Conservation (phyloP, 2,113 vertebrate species). For the Psophia crepitans region DNA sequence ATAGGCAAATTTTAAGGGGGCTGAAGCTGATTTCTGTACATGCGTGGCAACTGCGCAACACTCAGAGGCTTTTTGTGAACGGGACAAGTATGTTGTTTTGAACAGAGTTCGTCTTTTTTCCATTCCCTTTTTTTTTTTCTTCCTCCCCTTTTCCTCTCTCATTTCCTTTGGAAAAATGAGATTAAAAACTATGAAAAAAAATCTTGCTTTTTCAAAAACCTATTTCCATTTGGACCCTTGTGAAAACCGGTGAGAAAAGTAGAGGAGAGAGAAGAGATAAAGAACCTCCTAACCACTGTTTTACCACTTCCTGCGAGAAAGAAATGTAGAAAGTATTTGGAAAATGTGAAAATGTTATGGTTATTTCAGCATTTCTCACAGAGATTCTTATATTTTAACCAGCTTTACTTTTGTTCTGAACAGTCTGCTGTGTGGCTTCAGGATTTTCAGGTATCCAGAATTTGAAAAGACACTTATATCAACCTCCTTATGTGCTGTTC, state of each 20-base stretch:
- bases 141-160: neutral
- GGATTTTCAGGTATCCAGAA: neutral
- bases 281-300: neutral
- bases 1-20: neutral
- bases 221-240: neutral
- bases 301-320: neutral
- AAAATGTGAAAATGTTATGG: neutral
- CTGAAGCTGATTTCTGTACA: neutral
- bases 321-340: neutral
- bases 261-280: neutral
- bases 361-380: neutral
- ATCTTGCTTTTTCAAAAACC: rapidly evolving
- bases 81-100: neutral
- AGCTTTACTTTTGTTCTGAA: neutral
- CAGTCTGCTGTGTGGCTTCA: neutral
- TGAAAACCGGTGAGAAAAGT: neutral
- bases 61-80: neutral
- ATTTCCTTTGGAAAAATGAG: neutral
- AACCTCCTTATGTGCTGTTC: neutral
- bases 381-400: neutral
- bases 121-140: neutral
- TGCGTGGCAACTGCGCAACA: neutral
- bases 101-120: neutral
- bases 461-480: neutral
- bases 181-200: neutral